These are phyloP conservation scores for Strix aluco DNA, from an alignment of 2,113 vertebrate species.

Conservation along the genomic window DNA sequence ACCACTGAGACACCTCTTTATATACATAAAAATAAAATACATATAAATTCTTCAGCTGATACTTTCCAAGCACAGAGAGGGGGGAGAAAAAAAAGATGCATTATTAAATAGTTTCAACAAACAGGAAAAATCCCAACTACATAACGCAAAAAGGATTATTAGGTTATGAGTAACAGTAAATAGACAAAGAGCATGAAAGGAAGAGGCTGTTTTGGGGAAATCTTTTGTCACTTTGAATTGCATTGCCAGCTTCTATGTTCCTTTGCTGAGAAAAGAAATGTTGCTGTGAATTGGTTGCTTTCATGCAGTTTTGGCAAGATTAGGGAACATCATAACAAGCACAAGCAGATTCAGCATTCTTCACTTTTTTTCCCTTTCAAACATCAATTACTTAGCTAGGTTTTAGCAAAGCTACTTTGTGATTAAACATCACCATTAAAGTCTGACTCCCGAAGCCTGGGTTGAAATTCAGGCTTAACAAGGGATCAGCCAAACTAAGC, in stretches of 20 bases:
- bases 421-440: constrained; percentile 70
- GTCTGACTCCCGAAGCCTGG: neutral
- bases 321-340: neutral
- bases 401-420: constrained; percentile 2
- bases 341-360: constrained; percentile 70
- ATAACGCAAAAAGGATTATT: neutral
- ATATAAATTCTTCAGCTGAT: neutral
- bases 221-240: neutral
- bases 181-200: neutral
- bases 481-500: neutral
- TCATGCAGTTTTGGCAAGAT: neutral
- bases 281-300: neutral
- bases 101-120: neutral
- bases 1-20: neutral
- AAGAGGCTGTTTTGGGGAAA: neutral
- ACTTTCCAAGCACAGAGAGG: neutral
- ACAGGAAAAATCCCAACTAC: neutral
- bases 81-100: neutral
- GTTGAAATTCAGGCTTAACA: constrained; percentile 15
- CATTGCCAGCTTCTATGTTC: neutral
- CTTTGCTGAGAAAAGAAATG: neutral
- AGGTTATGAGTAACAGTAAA: neutral
- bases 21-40: neutral
- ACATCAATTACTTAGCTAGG: constrained; percentile 75
- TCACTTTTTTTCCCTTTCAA: constrained; percentile 45